phyloP scores from a whole-genome alignment of 2,113 vertebrate species.

The Xenopus laevis region DNA sequence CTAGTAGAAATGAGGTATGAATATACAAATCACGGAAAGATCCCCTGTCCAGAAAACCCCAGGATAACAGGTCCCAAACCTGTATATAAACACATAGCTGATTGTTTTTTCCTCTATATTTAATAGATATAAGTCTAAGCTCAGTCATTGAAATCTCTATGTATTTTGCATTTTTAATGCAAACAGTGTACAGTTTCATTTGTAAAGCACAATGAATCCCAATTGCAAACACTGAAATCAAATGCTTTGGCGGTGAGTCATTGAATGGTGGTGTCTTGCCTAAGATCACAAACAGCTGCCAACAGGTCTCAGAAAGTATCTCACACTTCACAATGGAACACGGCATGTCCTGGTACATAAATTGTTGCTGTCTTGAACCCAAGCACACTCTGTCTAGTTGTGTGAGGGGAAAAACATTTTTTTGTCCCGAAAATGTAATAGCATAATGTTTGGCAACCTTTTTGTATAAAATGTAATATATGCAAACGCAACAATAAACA shows the following conservation, averaged over 20 bases:
- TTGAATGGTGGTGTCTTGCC: conserved; percentile 25
- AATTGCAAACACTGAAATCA: neutral
- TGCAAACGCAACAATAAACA: neutral
- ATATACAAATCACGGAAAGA: too few relatives aligned
- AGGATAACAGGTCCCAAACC: too few relatives aligned
- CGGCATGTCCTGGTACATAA: conserved; percentile 17
- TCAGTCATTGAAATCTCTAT: too few relatives aligned
- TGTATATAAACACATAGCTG: too few relatives aligned
- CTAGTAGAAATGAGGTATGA: too few relatives aligned
- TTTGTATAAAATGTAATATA: neutral
- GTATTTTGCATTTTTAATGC: too few relatives aligned
- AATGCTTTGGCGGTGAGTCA: conserved; percentile 10
- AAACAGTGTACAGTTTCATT: neutral
- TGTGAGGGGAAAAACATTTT: neutral
- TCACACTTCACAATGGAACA: conserved; percentile 32
- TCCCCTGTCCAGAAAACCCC: too few relatives aligned
- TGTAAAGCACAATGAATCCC: neutral
- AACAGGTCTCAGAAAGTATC: conserved; percentile 13
- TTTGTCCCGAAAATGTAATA: neutral
- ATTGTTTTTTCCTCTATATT: too few relatives aligned
- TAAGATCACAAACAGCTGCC: conserved; percentile 23
- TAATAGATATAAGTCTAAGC: too few relatives aligned
- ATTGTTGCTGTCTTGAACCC: conserved; percentile 12
- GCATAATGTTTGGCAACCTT: neutral
- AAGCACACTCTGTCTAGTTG: conserved; percentile 12